Evolutionary conservation across 2,113 vertebrate species (phyloP).

Genomic region (Passer domesticus): DNA sequence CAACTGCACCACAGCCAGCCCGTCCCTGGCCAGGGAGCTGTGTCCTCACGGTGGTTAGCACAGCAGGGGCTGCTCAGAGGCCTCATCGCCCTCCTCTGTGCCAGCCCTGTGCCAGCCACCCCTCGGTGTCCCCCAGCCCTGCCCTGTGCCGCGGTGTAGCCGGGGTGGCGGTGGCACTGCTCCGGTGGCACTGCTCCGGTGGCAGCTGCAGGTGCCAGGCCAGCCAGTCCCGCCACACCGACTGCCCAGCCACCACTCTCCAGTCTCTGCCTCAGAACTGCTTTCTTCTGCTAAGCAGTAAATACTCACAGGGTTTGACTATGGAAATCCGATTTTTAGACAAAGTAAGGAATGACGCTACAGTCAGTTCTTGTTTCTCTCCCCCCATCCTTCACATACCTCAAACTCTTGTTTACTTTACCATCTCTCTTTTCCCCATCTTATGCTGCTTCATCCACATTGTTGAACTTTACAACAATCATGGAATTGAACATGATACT

Average conservation of each 20-base stretch:
- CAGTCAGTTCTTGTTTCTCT: background rate
- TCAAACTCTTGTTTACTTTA: background rate
- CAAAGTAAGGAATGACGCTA: background rate
- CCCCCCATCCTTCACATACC: background rate
- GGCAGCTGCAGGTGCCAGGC: background rate
- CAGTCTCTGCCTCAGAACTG: background rate
- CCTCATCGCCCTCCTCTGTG: fast-evolving
- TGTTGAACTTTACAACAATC: background rate
- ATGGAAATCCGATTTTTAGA: background rate
- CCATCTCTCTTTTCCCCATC: background rate
- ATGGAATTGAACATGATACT: background rate
- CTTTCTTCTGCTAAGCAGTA: background rate
- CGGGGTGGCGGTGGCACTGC: background rate
- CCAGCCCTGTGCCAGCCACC: fast-evolving
- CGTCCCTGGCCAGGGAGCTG: background rate
- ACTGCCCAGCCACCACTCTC: fast-evolving
- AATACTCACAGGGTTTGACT: background rate
- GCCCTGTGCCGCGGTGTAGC: background rate
- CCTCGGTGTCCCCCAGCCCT: background rate
- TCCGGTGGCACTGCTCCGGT: background rate
- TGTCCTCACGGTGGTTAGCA: fast-evolving
- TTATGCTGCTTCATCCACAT: background rate
- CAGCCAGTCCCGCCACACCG: fast-evolving
- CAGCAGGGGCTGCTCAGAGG: background rate
- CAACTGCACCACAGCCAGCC: background rate